Percentiles rank a stretch among this genome's conserved stretches.
Evolutionary conservation across 2,797 vertebrate genomes (phyloP).

Genomic region (Pogoniulus pusillus): DNA sequence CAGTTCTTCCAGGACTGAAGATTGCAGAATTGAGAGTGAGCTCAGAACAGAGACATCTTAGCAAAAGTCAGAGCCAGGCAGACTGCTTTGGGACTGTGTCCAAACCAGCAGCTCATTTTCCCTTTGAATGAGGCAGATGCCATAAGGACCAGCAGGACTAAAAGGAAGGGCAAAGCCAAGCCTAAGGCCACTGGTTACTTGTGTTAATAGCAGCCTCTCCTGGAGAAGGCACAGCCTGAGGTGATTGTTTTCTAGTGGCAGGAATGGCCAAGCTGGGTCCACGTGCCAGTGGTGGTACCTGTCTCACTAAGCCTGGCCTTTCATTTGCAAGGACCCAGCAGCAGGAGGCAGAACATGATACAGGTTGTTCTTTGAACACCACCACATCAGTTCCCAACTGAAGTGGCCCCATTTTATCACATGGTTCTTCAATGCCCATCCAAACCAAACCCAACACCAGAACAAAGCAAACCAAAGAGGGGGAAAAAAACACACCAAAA

Average conservation of each 20-base stretch:
- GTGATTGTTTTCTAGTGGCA: neutral
- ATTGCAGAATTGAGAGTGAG: neutral
- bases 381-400: neutral
- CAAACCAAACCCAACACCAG: neutral
- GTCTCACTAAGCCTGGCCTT: neutral
- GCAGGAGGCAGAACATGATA: neutral
- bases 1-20: slow-evolving; percentile 44
- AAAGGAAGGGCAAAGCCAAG: neutral
- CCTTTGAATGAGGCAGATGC: neutral
- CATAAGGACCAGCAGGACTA: neutral
- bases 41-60: neutral
- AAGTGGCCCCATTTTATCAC: neutral
- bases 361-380: neutral
- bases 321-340: neutral
- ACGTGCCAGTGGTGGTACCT: neutral
- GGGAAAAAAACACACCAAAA: no score
- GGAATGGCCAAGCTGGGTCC: neutral
- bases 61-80: neutral
- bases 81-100: neutral
- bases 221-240: neutral
- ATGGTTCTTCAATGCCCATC: neutral
- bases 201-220: neutral
- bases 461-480: no score
- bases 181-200: neutral
- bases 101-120: neutral